Evolutionary conservation across 2,888 invertebrate species (phyloP).

Genomic region (Drosophila sordidapex): DNA sequence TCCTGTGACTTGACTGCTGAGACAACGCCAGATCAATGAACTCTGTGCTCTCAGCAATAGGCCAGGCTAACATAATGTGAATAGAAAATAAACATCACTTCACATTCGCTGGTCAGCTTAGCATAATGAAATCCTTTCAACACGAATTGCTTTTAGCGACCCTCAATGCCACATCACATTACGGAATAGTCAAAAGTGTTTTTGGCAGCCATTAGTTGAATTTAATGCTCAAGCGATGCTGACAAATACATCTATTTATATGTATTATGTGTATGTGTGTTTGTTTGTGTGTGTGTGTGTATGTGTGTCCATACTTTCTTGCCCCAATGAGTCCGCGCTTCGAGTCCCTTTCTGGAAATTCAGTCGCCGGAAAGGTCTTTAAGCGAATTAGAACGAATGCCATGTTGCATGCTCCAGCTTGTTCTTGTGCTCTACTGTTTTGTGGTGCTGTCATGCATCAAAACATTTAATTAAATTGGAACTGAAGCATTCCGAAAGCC

Average conservation of each 20-base stretch:
- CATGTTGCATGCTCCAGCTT: constrained; percentile 43
- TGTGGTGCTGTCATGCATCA: constrained; percentile 75
- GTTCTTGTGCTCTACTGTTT: constrained; percentile 5
- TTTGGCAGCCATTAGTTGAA: constrained; percentile 62
- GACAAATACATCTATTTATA: not conserved
- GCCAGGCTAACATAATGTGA: constrained; percentile 27
- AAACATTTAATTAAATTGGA: constrained; percentile 80
- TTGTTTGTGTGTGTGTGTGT: not conserved
- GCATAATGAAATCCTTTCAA: constrained; percentile 71
- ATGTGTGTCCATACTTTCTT: not conserved
- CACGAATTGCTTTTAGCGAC: constrained; percentile 65
- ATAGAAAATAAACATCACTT: constrained; percentile 8
- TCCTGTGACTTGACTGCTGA: not conserved
- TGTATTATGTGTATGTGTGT: constrained; percentile 1
- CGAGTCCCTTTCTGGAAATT: constrained; percentile 38
- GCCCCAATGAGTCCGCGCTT: not conserved
- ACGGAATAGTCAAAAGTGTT: constrained; percentile 36
- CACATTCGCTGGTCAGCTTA: constrained; percentile 56
- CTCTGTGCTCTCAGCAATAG: constrained; percentile 25
- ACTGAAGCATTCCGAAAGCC: constrained; percentile 38
- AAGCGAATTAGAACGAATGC: constrained; percentile 73
- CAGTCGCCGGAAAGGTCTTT: constrained; percentile 71
- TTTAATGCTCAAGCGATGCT: constrained; percentile 25
- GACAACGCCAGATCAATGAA: not conserved
- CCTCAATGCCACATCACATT: constrained; percentile 46